phyloP scores from a whole-genome alignment of 2,113 vertebrate genomes.

The Prionailurus bengalensis region DNA sequence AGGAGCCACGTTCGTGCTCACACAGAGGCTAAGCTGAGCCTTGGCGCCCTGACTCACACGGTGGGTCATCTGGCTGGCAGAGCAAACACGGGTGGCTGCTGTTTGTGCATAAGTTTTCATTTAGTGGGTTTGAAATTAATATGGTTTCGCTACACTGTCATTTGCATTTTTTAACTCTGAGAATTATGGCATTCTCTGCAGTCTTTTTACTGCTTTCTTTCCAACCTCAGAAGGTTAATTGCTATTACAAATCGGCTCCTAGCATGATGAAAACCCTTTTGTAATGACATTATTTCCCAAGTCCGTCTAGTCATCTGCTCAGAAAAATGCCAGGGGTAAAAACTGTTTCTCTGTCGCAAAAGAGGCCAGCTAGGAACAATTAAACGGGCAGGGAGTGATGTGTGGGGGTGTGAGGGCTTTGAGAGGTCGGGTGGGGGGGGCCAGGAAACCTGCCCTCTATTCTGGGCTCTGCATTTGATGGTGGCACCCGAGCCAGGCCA shows the following conservation, averaged over 20 bases:
- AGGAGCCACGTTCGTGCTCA: not conserved
- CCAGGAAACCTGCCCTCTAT: not conserved
- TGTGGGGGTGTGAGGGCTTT: not conserved
- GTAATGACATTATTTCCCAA: not conserved
- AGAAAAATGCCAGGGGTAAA: not conserved
- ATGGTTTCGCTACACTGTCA: not conserved
- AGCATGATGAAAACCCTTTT: not conserved
- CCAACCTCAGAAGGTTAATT: conserved; percentile 45
- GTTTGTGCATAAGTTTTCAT: not conserved
- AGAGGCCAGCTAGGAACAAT: not conserved
- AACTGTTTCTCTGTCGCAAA: not conserved
- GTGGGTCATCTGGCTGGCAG: not conserved
- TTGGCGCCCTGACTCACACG: too few relatives aligned
- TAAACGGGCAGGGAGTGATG: not conserved
- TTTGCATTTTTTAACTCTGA: conserved; percentile 20
- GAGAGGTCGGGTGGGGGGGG: not conserved
- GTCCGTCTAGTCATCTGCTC: not conserved
- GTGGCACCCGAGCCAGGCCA: not conserved
- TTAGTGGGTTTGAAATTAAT: not conserved
- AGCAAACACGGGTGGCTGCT: not conserved
- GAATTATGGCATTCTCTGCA: not conserved
- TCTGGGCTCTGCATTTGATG: not conserved
- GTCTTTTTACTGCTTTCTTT: not conserved
- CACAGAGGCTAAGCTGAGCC: too few relatives aligned
- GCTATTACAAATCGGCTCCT: not conserved